Percentiles rank a stretch among this genome's conserved stretches.
Conservation (phyloP, 2,888 invertebrate species). For the Buathra laborator region DNA sequence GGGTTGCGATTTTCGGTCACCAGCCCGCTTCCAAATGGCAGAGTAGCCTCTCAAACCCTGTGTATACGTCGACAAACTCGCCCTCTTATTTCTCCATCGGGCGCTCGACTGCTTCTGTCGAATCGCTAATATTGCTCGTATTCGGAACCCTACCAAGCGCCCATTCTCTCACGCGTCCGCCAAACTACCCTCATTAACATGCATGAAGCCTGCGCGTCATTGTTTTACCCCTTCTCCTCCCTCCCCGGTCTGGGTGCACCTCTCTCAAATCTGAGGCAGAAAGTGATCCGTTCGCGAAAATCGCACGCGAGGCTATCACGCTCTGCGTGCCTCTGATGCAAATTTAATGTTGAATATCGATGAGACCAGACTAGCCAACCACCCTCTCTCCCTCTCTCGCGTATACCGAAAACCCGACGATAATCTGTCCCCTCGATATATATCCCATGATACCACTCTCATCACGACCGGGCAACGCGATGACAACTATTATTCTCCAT, state of each 20-base stretch:
- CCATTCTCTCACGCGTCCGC: conserved; percentile 69
- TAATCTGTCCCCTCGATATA: conserved; percentile 40
- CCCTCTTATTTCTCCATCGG: conserved; percentile 65
- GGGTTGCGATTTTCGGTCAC: conserved; percentile 15
- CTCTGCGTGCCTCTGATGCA: conserved; percentile 77
- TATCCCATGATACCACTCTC: conserved; percentile 18
- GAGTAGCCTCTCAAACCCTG: conserved; percentile 10
- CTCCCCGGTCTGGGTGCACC: neutral
- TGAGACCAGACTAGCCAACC: conserved; percentile 62
- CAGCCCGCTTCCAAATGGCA: conserved; percentile 36
- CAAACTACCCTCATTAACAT: conserved; percentile 83
- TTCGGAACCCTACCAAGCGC: conserved; percentile 69
- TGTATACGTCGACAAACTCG: neutral
- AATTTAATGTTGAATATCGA: conserved; percentile 81
- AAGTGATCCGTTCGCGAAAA: conserved; percentile 72
- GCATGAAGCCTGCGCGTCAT: conserved; percentile 85
- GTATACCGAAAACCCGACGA: conserved; percentile 32
- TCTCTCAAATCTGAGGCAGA: conserved; percentile 78
- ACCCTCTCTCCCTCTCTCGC: conserved; percentile 6
- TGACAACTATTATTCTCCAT: conserved; percentile 49
- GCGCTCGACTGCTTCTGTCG: conserved; percentile 45
- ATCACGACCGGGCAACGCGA: conserved; percentile 41
- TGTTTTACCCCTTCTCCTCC: conserved; percentile 80
- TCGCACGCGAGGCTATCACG: conserved; percentile 65
- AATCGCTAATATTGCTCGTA: conserved; percentile 73